These are phyloP conservation scores for Bufo gargarizans DNA, from an alignment of 2,113 vertebrate genomes.

Conservation along the genomic window DNA sequence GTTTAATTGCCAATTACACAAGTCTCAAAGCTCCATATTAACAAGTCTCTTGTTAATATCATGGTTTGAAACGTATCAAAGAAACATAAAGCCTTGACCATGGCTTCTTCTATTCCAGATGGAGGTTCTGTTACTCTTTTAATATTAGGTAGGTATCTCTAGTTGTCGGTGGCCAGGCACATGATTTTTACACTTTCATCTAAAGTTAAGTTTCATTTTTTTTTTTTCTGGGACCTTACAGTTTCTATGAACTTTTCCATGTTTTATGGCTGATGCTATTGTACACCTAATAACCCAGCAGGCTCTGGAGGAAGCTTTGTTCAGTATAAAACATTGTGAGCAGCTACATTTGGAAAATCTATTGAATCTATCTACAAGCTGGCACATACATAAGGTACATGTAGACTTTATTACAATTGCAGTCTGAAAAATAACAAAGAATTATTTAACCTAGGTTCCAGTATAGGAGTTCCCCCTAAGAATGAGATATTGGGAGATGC, in stretches of 20 bases:
- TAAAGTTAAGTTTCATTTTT: slow-evolving; percentile 9
- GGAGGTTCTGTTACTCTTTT: slow-evolving; percentile 41
- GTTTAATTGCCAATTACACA: slow-evolving; percentile 56
- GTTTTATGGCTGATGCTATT: slow-evolving; percentile 45
- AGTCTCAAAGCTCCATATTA: slow-evolving; percentile 50
- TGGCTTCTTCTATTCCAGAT: slow-evolving; percentile 50
- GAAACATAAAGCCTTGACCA: slow-evolving; percentile 35
- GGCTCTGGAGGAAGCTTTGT: slow-evolving; percentile 19
- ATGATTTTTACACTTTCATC: slow-evolving; percentile 38
- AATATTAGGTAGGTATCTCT: slow-evolving; percentile 46
- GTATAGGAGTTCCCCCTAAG: too few relatives aligned
- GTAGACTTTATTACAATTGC: background rate
- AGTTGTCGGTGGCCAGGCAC: slow-evolving; percentile 36
- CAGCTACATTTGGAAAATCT: slow-evolving; percentile 12
- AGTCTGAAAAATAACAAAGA: too few relatives aligned
- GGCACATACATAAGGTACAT: background rate
- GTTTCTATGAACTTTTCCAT: slow-evolving; percentile 18
- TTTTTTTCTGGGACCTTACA: slow-evolving; percentile 14
- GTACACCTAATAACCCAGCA: slow-evolving; percentile 55
- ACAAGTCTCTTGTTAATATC: slow-evolving; percentile 54
- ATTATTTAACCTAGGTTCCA: too few relatives aligned
- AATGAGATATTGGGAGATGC: background rate
- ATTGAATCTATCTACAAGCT: background rate
- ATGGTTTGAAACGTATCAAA: slow-evolving; percentile 38
- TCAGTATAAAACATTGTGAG: background rate